phyloP scores from a whole-genome alignment of 2,797 vertebrate genomes.

The Takifugu rubripes region DNA sequence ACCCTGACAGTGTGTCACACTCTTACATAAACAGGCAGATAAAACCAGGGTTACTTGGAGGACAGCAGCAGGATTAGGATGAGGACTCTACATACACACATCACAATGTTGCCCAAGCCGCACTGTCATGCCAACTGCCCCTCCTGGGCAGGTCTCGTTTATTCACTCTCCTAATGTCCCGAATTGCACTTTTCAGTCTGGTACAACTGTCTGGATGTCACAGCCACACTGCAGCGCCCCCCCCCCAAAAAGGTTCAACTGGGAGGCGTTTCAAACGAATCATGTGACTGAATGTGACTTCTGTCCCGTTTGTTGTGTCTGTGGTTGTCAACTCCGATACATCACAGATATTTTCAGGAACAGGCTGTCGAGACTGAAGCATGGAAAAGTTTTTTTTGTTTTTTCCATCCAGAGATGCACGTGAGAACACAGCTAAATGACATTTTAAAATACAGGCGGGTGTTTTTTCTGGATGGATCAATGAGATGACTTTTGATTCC shows the following conservation, averaged over 20 bases:
- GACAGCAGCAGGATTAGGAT: slow-evolving; percentile 40
- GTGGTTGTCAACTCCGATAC: slow-evolving; percentile 11
- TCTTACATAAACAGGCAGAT: slow-evolving; percentile 60
- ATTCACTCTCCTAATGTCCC: slow-evolving; percentile 38
- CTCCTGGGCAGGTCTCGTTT: slow-evolving; percentile 24
- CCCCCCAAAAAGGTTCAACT: slow-evolving; percentile 21
- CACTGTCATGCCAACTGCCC: slow-evolving; percentile 46
- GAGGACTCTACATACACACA: slow-evolving; percentile 15
- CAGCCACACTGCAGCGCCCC: no score
- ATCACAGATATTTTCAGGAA: no score
- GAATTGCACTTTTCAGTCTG: slow-evolving; percentile 52
- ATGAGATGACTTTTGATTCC: slow-evolving; percentile 19
- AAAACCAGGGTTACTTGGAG: slow-evolving; percentile 50
- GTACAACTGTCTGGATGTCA: slow-evolving; percentile 11
- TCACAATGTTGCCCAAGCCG: no score
- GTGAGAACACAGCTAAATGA: no score
- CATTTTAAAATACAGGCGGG: not conserved
- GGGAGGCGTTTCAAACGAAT: slow-evolving; percentile 19
- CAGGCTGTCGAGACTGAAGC: no score
- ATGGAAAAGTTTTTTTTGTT: no score
- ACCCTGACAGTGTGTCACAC: slow-evolving; percentile 43
- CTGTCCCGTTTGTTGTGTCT: slow-evolving; percentile 11
- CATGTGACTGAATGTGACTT: slow-evolving; percentile 8
- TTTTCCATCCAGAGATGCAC: slow-evolving; percentile 23
- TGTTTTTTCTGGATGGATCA: slow-evolving; percentile 42